Evolutionary conservation across 1,140 invertebrate species (phyloP), one percentile per base, ranked within the genome.

Genomic region (Aethina tumida): DNA sequence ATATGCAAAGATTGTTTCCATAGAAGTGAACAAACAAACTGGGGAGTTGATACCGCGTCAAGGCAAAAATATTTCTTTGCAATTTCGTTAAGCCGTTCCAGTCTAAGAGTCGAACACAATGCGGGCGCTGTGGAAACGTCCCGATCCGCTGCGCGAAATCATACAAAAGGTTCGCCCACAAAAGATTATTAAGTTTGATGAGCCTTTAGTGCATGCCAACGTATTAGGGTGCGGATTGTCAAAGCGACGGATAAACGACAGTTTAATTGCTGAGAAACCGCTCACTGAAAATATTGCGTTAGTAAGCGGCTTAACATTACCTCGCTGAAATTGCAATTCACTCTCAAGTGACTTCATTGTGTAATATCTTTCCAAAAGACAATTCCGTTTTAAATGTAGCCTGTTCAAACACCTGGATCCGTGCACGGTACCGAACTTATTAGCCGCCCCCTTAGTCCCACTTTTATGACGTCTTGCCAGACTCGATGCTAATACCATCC

Each of bases 171-270:
- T 41, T 46, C 35, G 43, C 43, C 20, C 39, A 51, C 45, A 51
- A 51, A 51, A 48, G 49, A 51, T 51, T 51, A 51, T 51, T 51
- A 51, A 51, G 49, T 51, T 51, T 50, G 48, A 50, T 44, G 48
- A 50, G 45, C 42, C 26, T 25, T 35, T 35, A 35, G 34, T 35
- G 34, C 34, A 35, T 35, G 34, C 34, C 34, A 24, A 35, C 34
- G 34, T 35, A 25, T 25, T 25, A 25, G 19, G 22, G 34, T 35
- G 34, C 34, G 34, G 34, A 35, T 35, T 26, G 16, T 35, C 34
- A 35, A 35, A 35, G 34, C 34, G 22, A 18, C 35, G 31, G 35
- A 38, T 40, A 45, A 33, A 18, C 37, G 26, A 16, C 34, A 33
- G 25, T 40, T 40, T 40, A 40, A 45, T 45, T 45, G 43, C 40